These are phyloP conservation scores for Clangula hyemalis DNA, from an alignment of 2,797 vertebrate species.

Conservation along the genomic window DNA sequence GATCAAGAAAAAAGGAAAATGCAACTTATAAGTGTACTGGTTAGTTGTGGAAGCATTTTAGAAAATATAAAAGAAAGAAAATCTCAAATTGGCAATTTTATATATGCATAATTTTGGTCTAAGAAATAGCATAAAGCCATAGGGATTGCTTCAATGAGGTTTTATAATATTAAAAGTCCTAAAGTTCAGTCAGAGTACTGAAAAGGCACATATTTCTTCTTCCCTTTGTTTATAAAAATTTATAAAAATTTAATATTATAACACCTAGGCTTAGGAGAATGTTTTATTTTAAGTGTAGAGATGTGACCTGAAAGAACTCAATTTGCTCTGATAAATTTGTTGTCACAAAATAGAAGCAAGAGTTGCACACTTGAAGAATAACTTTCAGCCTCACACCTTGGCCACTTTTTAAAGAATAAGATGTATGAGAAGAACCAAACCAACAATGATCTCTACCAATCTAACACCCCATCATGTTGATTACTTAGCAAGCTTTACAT, in stretches of 20 bases:
- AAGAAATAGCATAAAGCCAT: fast-evolving
- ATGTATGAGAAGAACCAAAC: neutral
- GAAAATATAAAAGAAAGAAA: neutral
- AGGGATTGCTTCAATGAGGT: neutral
- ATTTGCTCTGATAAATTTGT: neutral
- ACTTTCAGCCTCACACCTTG: neutral
- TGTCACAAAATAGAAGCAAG: neutral
- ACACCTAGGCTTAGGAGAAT: neutral
- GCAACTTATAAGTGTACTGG: neutral
- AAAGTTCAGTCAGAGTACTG: neutral
- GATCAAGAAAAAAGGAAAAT: neutral
- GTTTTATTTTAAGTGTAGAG: neutral
- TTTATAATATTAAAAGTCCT: neutral
- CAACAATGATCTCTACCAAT: neutral
- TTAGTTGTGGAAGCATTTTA: neutral
- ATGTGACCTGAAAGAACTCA: neutral
- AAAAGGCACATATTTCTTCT: neutral
- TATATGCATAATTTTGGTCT: neutral
- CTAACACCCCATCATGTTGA: neutral
- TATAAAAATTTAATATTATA: neutral
- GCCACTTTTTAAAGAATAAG: neutral
- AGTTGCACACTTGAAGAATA: neutral
- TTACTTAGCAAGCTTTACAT: neutral
- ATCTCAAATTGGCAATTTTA: neutral
- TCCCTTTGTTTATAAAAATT: neutral